phyloP scores from a whole-genome alignment of 2,888 invertebrate species.

The Oscheius sp. region DNA sequence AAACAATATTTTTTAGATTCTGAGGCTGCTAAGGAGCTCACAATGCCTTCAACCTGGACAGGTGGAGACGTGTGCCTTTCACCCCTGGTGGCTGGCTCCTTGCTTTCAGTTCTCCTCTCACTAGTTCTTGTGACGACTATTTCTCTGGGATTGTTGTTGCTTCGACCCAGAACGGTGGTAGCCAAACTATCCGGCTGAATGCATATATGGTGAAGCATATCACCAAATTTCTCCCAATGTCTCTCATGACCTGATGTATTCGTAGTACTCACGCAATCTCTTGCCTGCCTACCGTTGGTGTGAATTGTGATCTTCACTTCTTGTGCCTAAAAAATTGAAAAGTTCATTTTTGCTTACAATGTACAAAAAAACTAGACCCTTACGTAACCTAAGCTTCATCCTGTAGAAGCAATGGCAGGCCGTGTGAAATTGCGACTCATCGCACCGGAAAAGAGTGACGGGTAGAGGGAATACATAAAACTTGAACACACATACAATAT shows the following conservation, averaged over 20 bases:
- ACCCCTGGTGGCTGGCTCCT: conserved; percentile 50
- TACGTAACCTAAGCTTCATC: neutral
- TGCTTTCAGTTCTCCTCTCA: conserved; percentile 51
- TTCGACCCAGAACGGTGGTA: conserved; percentile 52
- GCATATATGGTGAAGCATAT: neutral
- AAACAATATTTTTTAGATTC: conserved; percentile 26
- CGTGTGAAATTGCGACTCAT: neutral
- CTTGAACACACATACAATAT: neutral
- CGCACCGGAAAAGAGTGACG: conserved; percentile 9
- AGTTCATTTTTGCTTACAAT: too few relatives aligned
- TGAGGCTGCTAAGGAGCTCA: conserved; percentile 34
- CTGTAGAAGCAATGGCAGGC: conserved; percentile 5
- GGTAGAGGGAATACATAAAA: neutral
- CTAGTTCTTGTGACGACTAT: conserved; percentile 50
- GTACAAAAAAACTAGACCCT: too few relatives aligned
- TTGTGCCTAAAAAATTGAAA: conserved; percentile 16
- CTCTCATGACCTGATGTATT: conserved; percentile 30
- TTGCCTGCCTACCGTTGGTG: conserved; percentile 7
- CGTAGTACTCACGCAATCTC: neutral
- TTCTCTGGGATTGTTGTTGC: conserved; percentile 51
- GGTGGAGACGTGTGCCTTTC: conserved; percentile 58
- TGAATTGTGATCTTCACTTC: conserved; percentile 25
- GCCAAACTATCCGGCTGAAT: conserved; percentile 42
- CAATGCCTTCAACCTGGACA: conserved; percentile 2
- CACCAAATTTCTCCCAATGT: conserved; percentile 3